phyloP scores from a whole-genome alignment of 2,888 invertebrate genomes.

The Tinea trinotella region DNA sequence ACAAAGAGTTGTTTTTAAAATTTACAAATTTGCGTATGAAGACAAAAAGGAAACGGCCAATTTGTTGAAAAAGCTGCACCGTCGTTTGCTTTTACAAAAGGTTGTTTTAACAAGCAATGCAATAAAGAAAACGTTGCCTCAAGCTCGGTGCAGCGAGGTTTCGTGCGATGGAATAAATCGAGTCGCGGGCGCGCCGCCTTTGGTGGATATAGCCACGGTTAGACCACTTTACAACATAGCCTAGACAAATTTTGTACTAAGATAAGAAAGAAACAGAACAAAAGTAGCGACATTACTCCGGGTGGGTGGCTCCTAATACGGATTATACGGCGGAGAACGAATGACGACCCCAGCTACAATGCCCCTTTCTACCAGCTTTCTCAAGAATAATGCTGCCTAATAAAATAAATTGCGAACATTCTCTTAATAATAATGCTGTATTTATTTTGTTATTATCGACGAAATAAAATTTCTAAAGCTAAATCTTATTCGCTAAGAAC shows the following conservation, averaged over 20 bases:
- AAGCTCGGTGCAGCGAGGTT: slow-evolving; percentile 29
- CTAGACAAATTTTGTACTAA: slow-evolving; percentile 65
- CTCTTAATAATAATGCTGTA: background rate
- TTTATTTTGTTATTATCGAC: background rate
- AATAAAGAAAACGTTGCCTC: slow-evolving; percentile 32
- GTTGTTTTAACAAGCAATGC: slow-evolving; percentile 46
- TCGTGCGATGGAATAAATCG: slow-evolving; percentile 49
- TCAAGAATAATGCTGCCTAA: background rate
- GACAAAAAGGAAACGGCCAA: background rate
- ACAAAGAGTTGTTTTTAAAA: background rate
- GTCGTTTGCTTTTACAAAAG: slow-evolving; percentile 9
- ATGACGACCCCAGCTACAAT: slow-evolving; percentile 29
- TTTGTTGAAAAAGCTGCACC: slow-evolving; percentile 5
- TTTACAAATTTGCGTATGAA: background rate
- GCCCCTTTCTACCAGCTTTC: slow-evolving; percentile 8
- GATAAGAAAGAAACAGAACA: slow-evolving; percentile 69
- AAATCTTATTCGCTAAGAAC: background rate
- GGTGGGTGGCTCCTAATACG: slow-evolving; percentile 53
- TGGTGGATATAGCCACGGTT: slow-evolving; percentile 26
- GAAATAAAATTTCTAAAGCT: background rate
- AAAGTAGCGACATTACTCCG: slow-evolving; percentile 46
- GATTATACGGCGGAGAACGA: slow-evolving; percentile 47
- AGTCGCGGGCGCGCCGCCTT: slow-evolving; percentile 17
- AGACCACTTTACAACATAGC: slow-evolving; percentile 60
- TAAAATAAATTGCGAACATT: slow-evolving; percentile 6